Evolutionary conservation across 2,888 invertebrate species (phyloP).

Genomic region (Odontocerum albicorne): DNA sequence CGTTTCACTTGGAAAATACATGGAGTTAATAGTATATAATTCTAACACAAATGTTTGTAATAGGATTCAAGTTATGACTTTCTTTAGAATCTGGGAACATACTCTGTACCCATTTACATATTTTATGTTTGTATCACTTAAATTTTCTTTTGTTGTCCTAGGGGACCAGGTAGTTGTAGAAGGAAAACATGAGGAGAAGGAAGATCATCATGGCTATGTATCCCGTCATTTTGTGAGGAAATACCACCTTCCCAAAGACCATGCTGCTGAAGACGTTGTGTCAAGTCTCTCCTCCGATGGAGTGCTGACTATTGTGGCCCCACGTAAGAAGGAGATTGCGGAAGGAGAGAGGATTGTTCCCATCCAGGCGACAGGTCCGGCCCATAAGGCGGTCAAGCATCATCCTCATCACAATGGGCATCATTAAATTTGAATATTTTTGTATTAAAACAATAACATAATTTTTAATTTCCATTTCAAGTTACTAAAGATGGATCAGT

Average conservation of each 20-base stretch:
- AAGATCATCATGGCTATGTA: conserved; percentile 73
- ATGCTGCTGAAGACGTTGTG: conserved; percentile 68
- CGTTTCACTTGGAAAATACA: no score
- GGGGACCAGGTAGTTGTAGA: conserved; percentile 70
- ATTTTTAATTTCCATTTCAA: no score
- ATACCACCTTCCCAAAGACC: conserved; percentile 73
- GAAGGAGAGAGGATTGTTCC: conserved; percentile 58
- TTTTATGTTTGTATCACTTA: no score
- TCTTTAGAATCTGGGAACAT: no score
- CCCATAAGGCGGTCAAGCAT: conserved; percentile 41
- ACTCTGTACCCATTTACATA: no score
- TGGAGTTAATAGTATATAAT: no score
- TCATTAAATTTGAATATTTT: no score
- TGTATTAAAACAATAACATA: no score
- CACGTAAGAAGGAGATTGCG: conserved; percentile 46
- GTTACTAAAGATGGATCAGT: no score
- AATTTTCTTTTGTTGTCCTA: no score
- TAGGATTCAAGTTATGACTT: no score
- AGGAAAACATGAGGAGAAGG: conserved; percentile 77
- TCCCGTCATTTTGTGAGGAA: conserved; percentile 74
- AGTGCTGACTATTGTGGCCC: conserved; percentile 68
- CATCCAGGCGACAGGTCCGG: conserved; percentile 64
- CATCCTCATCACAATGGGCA: neutral
- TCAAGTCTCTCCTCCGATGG: conserved; percentile 78
- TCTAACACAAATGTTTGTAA: no score